Conservation (phyloP, 2,797 vertebrate species). For the Protosalanx chinensis region DNA sequence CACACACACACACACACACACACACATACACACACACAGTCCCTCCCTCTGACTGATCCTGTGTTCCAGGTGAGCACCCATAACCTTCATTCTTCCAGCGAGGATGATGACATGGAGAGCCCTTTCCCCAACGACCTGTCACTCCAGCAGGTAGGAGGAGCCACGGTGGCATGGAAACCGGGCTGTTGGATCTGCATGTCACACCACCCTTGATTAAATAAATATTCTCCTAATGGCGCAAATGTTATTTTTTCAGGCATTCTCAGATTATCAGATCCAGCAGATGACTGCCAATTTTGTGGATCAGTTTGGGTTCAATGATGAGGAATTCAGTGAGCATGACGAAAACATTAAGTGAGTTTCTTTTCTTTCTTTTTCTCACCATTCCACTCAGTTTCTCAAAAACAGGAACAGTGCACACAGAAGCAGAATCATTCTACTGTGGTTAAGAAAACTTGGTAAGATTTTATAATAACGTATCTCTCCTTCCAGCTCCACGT, state of each 20-base stretch:
- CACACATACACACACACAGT: background rate
- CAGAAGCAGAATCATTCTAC: background rate
- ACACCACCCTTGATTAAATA: background rate
- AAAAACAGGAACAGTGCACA: background rate
- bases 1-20: background rate
- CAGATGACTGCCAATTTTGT: constrained; percentile 97
- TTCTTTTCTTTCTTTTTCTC: background rate
- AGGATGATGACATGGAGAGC: constrained; percentile 93
- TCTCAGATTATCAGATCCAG: constrained; percentile 98
- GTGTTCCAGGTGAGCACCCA: constrained; percentile 88
- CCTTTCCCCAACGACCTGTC: constrained; percentile 91
- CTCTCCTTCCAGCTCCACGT: constrained; percentile 78
- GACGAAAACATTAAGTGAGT: constrained; percentile 93
- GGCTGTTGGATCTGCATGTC: background rate
- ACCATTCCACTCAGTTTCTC: background rate
- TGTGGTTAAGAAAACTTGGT: background rate
- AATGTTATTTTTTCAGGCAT: constrained; percentile 76
- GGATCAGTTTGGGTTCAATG: constrained; percentile 97
- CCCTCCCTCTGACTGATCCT: background rate
- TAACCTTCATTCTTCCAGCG: constrained; percentile 94
- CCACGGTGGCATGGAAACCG: background rate
- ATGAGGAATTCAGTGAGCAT: constrained; percentile 95
- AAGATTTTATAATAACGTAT: too few species aligned
- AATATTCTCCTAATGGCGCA: background rate
- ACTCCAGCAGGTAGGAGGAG: constrained; percentile 86